Evolutionary conservation across 2,888 invertebrate genomes (phyloP), one percentile per base, ranked within the genome.

Genomic region (Electrophaes corylata): DNA sequence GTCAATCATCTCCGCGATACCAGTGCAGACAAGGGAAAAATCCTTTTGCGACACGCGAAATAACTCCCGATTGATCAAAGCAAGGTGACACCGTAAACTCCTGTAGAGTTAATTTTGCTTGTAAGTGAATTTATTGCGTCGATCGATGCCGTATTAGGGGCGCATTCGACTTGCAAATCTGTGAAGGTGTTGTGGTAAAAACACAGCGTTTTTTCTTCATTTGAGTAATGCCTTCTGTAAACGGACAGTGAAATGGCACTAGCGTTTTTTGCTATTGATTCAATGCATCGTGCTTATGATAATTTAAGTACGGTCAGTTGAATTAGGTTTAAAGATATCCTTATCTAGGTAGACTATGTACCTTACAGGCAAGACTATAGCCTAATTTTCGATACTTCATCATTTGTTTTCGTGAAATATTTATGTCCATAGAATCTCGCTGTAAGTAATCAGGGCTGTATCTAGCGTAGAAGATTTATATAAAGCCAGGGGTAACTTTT

Each of bases 1-100:
- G 90, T 90, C 90, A 90, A 88, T 90, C 90, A 89, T 86, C 73
- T 60, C 73, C 78, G 81, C 85, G 86, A 87, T 83, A 77, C 80
- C 44, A 77, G 74, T 73, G 18, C 78, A 87, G 87, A 88, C 88
- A 88, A 88, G 89, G 87, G 88, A 89, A 89, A 89, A 88, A 89
- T 90, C 87, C 86, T 85, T 87, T 82, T 80, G 78, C 76, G 79
- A 73, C 70, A 71, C 70, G 72, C 78, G 80, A 81, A 82, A 80
- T 77, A 75, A 79, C 81, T 80, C 75, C 79, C 78, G 81, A 78
- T 66, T 83, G 90, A 90, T 90, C 90, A 90, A 90, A 90, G 89
- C 49, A 49, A 31, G 74, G 78, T 83, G 86, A 83, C 84, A 79
- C 81, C 79, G 76, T 74, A 71, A 79, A 78, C 86, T 81, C 83